Conservation (phyloP, 2,888 invertebrate genomes). For the Ctenicera cuprea region DNA sequence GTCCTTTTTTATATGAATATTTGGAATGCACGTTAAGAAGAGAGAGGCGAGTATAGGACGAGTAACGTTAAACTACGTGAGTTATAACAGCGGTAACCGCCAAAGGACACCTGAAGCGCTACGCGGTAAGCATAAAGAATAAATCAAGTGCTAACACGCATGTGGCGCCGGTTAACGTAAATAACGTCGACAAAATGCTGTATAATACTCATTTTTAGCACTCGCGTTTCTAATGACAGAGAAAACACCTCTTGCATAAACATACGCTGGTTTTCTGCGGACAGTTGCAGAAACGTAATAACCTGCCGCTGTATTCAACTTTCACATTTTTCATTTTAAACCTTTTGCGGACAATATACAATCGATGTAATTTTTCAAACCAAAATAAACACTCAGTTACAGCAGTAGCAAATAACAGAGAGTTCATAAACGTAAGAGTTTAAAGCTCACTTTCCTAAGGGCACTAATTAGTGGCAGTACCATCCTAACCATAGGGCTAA, state of each 20-base stretch:
- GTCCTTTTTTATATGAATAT: slow-evolving; percentile 49
- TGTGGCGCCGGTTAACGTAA: slow-evolving; percentile 51
- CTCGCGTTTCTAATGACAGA: slow-evolving; percentile 48
- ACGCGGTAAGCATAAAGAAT: slow-evolving; percentile 54
- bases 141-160: slow-evolving; percentile 54
- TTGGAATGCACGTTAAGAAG: slow-evolving; percentile 45
- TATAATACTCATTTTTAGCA: slow-evolving; percentile 51
- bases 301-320: neutral
- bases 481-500: no score
- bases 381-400: no score
- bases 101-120: slow-evolving; percentile 54
- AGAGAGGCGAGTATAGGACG: slow-evolving; percentile 39
- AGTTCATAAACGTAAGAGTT: no score
- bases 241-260: slow-evolving; percentile 37
- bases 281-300: slow-evolving; percentile 22
- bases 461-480: no score
- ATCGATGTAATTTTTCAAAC: no score
- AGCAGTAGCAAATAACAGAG: no score
- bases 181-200: slow-evolving; percentile 50
- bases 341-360: neutral
- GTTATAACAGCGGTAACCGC: slow-evolving; percentile 52
- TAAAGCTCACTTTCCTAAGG: no score
- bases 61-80: slow-evolving; percentile 43
- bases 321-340: neutral
- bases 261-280: slow-evolving; percentile 27